Evolutionary conservation across 2,888 invertebrate species (phyloP).

Genomic region (Agrotis ipsilon): DNA sequence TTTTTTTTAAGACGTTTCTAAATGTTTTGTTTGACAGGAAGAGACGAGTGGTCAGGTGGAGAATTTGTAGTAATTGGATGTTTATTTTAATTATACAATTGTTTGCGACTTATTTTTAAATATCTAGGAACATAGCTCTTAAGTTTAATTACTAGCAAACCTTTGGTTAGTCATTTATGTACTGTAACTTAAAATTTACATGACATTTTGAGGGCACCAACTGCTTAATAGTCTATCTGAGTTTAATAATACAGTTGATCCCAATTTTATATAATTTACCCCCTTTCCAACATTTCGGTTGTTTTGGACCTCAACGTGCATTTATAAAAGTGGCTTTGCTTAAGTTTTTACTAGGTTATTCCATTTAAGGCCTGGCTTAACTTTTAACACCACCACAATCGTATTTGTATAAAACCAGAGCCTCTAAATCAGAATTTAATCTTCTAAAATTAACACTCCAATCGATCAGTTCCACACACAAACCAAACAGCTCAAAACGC

Average conservation of each 20-base stretch:
- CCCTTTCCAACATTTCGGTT: too few relatives aligned
- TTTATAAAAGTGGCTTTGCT: not conserved
- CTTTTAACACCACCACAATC: constrained; percentile 11
- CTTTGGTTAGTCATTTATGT: too few relatives aligned
- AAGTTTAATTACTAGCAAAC: too few relatives aligned
- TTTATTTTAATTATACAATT: constrained; percentile 3
- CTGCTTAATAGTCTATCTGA: too few relatives aligned
- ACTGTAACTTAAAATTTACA: too few relatives aligned
- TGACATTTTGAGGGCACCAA: too few relatives aligned
- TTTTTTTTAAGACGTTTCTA: constrained; percentile 7
- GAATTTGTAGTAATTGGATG: constrained; percentile 31
- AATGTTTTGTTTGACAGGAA: not conserved
- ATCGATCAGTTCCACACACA: constrained; percentile 50
- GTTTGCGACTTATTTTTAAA: not conserved
- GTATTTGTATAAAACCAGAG: constrained; percentile 32
- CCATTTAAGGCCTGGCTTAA: not conserved
- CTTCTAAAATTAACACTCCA: constrained; percentile 62
- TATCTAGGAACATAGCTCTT: too few relatives aligned
- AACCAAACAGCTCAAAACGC: not conserved
- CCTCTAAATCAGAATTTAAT: constrained; percentile 41
- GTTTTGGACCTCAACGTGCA: too few relatives aligned
- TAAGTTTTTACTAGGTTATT: not conserved
- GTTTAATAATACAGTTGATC: too few relatives aligned
- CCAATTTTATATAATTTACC: too few relatives aligned
- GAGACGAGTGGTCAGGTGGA: not conserved